A percentile compares a stretch with the other conserved stretches of the same genome.
Conservation (phyloP, 2,797 vertebrate genomes). For the Euphonia xanthogaster region DNA sequence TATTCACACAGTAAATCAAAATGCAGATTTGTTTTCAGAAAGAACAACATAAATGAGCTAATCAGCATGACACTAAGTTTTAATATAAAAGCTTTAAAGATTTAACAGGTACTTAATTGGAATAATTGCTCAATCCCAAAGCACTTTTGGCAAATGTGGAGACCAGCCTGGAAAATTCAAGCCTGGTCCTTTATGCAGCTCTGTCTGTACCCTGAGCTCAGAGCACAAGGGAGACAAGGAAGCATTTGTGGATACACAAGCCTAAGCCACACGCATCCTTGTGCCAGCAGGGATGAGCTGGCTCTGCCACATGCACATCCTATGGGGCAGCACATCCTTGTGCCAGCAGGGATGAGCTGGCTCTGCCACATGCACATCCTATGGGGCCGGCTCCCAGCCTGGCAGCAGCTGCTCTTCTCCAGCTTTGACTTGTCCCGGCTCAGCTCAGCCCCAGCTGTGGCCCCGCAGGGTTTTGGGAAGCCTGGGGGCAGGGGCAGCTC, state of each 20-base stretch:
- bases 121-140: background rate
- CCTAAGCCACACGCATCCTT: background rate
- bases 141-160: background rate
- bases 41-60: background rate
- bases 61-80: background rate
- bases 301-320: accelerated
- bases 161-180: background rate
- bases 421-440: background rate
- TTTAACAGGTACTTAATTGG: background rate
- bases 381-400: background rate
- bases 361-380: accelerated
- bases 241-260: accelerated
- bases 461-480: too few species aligned
- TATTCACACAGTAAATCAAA: background rate
- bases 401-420: background rate
- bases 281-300: background rate
- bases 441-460: too few species aligned
- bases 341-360: background rate
- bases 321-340: background rate
- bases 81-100: background rate
- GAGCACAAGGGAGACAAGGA: background rate
- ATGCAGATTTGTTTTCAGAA: background rate
- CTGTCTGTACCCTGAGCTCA: background rate
- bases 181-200: background rate
- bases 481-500: background rate